Conservation (phyloP, 2,888 invertebrate genomes). For the Xiphydria camelus region DNA sequence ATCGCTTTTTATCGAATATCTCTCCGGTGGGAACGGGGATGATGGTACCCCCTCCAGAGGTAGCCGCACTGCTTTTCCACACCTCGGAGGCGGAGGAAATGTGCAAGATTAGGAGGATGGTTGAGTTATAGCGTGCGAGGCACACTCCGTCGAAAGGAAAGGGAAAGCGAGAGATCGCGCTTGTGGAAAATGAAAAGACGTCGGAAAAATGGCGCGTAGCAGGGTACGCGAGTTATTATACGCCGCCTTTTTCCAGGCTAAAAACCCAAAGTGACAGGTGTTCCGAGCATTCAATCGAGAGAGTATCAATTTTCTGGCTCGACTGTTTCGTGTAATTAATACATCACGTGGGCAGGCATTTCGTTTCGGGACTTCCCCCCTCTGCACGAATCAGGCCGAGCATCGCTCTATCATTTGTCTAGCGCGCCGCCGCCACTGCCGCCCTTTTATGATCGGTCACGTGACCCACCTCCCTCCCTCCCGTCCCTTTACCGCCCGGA, state of each 20-base stretch:
- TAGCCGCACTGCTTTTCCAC: too few species aligned
- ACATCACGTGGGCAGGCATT: constrained; percentile 32
- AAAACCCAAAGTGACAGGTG: constrained; percentile 25
- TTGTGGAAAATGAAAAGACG: not conserved
- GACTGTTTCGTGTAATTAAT: constrained; percentile 43
- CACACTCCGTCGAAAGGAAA: not conserved
- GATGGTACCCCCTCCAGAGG: too few species aligned
- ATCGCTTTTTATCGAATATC: too few species aligned
- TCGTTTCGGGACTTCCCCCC: constrained; percentile 16
- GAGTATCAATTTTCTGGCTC: constrained; percentile 40
- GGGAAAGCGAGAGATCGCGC: not conserved
- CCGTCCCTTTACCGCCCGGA: not conserved
- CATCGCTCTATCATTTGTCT: constrained; percentile 38
- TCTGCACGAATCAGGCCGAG: constrained; percentile 6
- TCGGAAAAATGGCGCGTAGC: too few species aligned
- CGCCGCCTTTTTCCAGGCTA: too few species aligned
- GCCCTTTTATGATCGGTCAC: constrained; percentile 16
- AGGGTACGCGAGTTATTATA: too few species aligned
- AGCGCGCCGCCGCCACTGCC: constrained; percentile 25
- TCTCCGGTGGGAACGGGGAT: too few species aligned
- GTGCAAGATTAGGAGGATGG: too few species aligned
- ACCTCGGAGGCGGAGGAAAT: too few species aligned
- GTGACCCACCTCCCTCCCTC: constrained; percentile 22
- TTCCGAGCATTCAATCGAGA: constrained; percentile 12
- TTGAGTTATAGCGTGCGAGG: too few species aligned